Base-by-base conservation (phyloP, 2,797 vertebrate genomes). In the Orestias chungarensis region DNA sequence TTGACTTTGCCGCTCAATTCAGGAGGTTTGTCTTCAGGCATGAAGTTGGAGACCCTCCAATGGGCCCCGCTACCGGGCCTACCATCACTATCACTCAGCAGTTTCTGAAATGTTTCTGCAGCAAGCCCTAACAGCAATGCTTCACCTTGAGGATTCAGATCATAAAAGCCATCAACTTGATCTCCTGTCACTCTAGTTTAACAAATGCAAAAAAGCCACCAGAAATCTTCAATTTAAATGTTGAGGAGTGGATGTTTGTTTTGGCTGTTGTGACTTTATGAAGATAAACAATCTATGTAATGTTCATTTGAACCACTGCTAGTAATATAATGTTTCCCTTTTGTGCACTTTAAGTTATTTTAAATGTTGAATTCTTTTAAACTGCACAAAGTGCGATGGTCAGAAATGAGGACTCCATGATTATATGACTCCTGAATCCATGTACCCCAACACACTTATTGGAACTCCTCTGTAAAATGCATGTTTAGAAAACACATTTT, bases 1-100 rank as follows among this genome's bases (percentile, higher is more conserved):
- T 38, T 88, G 89, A 91, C 91, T 92, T 92, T 92, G 88, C 83
- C 85, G 89, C 84, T 80, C 82, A 69, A 70, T 74, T 68, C 85
- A 76, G 69, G 80, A 78, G 84, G 59, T 57, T 69, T 62, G 70
- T 88, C 86, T 82, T 70, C 64, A 55, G 85, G 84, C 81, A 72
- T 0, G 0, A 42, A 66, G 75, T 64, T 80, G 80, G 74, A 80
- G 57, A 68, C 76, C 71, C 71, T 84, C 76, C 65, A 42, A 65
- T 78, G 74, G 80, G 44, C 73, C 80, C 69, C 61, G 64, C 75
- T 85, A 38, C 68, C 62, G 67, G 78, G 70, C 81, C 74, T 77
- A 80, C 55, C 75, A 81, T 71, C 68, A 70, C 66, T 17, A 61
- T 20, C 38, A 64, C 69, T 85, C 71, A 66, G 44, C 64, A 55